Evolutionary conservation across 2,888 invertebrate species (phyloP).

Genomic region (Congeria kusceri): DNA sequence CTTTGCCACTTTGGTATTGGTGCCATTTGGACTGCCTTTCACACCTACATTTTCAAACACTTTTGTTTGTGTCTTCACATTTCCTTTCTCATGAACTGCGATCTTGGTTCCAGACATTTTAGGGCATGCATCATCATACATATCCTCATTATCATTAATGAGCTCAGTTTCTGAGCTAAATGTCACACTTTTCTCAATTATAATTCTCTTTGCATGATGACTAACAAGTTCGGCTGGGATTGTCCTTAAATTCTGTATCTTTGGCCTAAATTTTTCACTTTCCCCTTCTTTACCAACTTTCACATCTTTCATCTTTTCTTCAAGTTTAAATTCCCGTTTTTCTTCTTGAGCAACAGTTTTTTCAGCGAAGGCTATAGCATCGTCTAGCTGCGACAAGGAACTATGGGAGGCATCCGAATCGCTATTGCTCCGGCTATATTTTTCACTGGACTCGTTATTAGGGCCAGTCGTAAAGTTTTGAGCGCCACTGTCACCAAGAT

Average conservation of each 20-base stretch:
- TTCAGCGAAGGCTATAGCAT: conserved; percentile 37
- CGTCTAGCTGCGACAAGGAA: conserved; percentile 48
- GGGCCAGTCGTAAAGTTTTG: no score
- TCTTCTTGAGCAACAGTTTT: conserved; percentile 7
- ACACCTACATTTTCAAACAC: no score
- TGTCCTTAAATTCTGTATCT: background rate
- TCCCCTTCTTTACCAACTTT: background rate
- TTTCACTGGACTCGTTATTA: background rate
- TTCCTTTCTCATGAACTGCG: background rate
- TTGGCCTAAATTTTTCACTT: conserved; percentile 1
- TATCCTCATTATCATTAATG: conserved; percentile 1
- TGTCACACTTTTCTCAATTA: conserved; percentile 22
- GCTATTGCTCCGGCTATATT: background rate
- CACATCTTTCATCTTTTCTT: background rate
- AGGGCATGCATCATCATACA: conserved; percentile 5
- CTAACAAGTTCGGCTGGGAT: background rate
- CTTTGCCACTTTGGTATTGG: no score
- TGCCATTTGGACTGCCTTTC: no score
- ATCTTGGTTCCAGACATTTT: background rate
- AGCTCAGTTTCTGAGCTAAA: background rate
- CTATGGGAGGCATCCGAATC: conserved; percentile 43
- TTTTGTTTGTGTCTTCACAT: background rate
- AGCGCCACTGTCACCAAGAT: no score
- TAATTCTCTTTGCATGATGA: background rate
- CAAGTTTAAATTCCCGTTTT: background rate